Conservation (phyloP, 2,797 vertebrate genomes). For the Pygocentrus nattereri region DNA sequence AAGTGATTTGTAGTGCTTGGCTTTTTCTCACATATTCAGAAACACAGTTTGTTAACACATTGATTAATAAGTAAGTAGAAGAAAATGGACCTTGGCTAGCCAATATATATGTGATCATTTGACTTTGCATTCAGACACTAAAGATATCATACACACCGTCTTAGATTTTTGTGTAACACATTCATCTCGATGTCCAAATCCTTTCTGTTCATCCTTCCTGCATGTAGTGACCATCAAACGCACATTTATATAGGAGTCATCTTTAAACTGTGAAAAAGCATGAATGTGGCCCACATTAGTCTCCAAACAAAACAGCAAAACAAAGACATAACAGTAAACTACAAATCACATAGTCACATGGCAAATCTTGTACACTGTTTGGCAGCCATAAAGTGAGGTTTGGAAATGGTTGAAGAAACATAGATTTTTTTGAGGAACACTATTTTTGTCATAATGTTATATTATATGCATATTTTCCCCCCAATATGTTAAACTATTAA, state of each 20-base stretch:
- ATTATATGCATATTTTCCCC: no score
- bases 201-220: rapidly evolving
- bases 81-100: no score
- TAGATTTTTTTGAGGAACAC: no score
- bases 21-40: no score
- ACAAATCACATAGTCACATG: no score
- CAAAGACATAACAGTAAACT: no score
- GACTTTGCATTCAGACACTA: no score
- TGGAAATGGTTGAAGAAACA: background rate
- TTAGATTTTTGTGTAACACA: background rate
- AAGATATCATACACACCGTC: background rate
- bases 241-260: background rate
- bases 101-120: no score
- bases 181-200: background rate
- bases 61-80: background rate
- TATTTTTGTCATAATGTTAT: no score
- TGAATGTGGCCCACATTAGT: background rate
- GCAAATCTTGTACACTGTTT: no score
- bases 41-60: background rate
- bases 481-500: no score
- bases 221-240: background rate
- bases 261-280: background rate
- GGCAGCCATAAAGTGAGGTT: no score
- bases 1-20: background rate
- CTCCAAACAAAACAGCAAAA: background rate